A percentile compares a stretch with the other conserved stretches of the same genome.
Evolutionary conservation across 2,797 vertebrate genomes (phyloP).

Genomic region (Pipistrellus pygmaeus): DNA sequence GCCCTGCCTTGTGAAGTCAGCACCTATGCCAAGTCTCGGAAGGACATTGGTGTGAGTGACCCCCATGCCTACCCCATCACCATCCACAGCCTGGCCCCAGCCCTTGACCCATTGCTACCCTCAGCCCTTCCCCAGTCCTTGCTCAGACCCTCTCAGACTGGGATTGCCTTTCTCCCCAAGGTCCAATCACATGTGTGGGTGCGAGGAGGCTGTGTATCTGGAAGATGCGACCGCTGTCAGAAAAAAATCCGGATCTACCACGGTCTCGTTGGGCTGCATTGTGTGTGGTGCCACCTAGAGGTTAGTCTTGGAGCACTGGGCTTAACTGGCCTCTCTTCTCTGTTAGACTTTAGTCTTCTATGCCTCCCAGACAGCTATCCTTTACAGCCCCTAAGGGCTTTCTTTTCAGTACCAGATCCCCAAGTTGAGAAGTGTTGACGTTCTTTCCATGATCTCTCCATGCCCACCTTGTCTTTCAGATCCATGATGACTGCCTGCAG

Average conservation of each 20-base stretch:
- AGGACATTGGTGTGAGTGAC: constrained; percentile 93
- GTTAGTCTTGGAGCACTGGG: constrained; percentile 80
- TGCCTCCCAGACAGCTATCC: fast-evolving
- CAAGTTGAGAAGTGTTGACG: neutral
- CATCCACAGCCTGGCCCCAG: neutral
- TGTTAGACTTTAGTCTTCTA: neutral
- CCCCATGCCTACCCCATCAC: neutral
- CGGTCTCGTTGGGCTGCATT: constrained; percentile 93
- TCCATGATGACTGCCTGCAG: constrained; percentile 93
- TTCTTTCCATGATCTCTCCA: neutral
- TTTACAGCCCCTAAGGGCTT: neutral
- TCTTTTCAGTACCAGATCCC: neutral
- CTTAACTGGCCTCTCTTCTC: neutral
- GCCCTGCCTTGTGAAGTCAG: constrained; percentile 92
- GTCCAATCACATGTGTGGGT: constrained; percentile 94
- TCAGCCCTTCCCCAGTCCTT: neutral
- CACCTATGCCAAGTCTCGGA: constrained; percentile 96
- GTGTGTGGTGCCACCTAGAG: constrained; percentile 96
- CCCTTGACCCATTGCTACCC: neutral
- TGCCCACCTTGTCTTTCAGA: constrained; percentile 84
- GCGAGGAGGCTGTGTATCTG: constrained; percentile 93
- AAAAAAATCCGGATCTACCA: constrained; percentile 96
- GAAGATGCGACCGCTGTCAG: constrained; percentile 94
- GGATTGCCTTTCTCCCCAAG: constrained; percentile 82
- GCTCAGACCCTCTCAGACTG: neutral